Conservation (phyloP, 1,140 invertebrate genomes). For the Hylyphantes graminicola region DNA sequence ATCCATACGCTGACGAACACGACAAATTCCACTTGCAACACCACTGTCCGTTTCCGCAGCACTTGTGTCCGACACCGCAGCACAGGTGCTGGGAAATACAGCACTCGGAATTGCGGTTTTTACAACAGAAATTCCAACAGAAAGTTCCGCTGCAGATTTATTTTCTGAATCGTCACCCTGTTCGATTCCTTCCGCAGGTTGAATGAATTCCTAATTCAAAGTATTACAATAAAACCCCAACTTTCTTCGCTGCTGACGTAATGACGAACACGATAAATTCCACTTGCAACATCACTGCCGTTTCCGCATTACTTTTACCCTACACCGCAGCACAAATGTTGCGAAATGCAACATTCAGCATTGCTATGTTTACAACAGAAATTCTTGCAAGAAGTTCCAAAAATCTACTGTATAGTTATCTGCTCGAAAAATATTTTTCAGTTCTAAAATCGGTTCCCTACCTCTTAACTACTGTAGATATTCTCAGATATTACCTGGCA, state of each 20-base stretch:
- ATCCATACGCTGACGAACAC: slow-evolving; percentile 10
- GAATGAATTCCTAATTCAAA: not conserved
- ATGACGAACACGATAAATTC: not conserved
- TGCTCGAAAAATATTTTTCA: no score
- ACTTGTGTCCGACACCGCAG: not conserved
- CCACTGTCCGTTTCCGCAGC: not conserved
- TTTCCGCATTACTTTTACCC: not conserved
- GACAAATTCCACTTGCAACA: slow-evolving; percentile 1
- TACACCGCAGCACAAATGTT: not conserved
- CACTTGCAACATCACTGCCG: not conserved
- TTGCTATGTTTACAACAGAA: not conserved
- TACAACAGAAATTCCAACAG: not conserved
- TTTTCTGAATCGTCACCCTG: not conserved
- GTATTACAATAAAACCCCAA: not conserved
- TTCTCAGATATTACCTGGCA: no score
- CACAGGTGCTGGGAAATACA: not conserved
- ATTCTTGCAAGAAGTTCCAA: no score
- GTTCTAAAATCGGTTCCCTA: no score
- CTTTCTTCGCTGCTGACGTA: not conserved
- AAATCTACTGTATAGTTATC: no score
- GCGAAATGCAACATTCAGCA: not conserved
- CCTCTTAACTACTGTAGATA: no score
- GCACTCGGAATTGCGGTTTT: not conserved
- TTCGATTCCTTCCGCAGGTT: not conserved
- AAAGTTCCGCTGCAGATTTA: not conserved